Evolutionary conservation across 2,113 vertebrate genomes (phyloP).

Genomic region (Myrmecobius fasciatus): DNA sequence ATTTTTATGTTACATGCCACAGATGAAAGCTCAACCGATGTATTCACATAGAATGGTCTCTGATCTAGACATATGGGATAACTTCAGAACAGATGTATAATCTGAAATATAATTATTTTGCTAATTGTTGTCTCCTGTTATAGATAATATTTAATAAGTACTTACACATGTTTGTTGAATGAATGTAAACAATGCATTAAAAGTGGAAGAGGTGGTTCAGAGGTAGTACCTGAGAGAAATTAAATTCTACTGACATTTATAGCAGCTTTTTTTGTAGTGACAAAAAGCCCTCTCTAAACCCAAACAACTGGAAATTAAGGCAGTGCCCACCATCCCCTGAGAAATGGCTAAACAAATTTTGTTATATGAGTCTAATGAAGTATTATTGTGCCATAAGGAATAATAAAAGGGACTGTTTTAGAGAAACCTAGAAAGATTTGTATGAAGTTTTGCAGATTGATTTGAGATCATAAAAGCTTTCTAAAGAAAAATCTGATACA

Average conservation of each 20-base stretch:
- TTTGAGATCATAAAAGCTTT: background rate
- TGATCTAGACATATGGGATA: background rate
- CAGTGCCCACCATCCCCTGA: background rate
- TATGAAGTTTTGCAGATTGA: background rate
- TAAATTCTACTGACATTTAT: background rate
- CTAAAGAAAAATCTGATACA: background rate
- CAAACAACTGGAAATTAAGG: background rate
- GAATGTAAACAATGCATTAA: background rate
- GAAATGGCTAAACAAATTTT: background rate
- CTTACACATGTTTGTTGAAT: background rate
- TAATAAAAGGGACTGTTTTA: background rate
- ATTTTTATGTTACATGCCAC: conserved; percentile 46
- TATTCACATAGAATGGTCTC: background rate
- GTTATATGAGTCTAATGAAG: too few species aligned
- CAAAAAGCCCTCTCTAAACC: background rate
- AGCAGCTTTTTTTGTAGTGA: background rate
- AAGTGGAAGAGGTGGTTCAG: background rate
- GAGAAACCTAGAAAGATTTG: background rate
- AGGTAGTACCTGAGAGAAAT: background rate
- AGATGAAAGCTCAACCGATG: conserved; percentile 15
- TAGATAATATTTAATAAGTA: background rate
- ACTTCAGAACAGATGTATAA: background rate
- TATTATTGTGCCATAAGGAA: background rate
- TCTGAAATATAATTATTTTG: conserved; percentile 23
- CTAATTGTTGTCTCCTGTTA: background rate